Evolutionary conservation across 2,888 invertebrate species (phyloP).

Genomic region (Cryptophagus acutangulus): DNA sequence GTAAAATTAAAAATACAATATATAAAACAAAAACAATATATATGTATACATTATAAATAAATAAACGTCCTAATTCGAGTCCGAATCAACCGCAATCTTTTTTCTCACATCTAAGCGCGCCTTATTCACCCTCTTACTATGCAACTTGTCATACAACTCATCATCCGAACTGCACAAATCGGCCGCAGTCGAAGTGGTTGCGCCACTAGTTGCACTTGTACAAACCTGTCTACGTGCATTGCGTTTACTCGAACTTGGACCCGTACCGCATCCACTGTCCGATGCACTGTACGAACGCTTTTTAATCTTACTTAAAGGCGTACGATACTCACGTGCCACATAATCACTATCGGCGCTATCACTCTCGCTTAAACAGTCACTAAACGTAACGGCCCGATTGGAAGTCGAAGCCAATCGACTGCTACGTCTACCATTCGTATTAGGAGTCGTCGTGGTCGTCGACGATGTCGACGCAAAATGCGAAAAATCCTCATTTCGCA

Average conservation of each 20-base stretch:
- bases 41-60: too few species aligned
- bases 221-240: slow-evolving; percentile 28
- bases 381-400: not conserved
- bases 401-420: not conserved
- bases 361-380: slow-evolving; percentile 8
- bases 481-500: slow-evolving; percentile 39
- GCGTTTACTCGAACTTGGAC: slow-evolving; percentile 34
- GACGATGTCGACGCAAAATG: not conserved
- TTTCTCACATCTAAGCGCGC: slow-evolving; percentile 60
- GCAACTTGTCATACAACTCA: slow-evolving; percentile 50
- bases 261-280: slow-evolving; percentile 44
- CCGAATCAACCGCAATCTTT: slow-evolving; percentile 59
- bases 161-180: slow-evolving; percentile 43
- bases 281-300: slow-evolving; percentile 35
- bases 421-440: too few species aligned
- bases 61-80: slow-evolving; percentile 54
- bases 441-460: not conserved
- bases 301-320: slow-evolving; percentile 42
- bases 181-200: too few species aligned
- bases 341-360: slow-evolving; percentile 39
- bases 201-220: slow-evolving; percentile 28
- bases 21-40: too few species aligned
- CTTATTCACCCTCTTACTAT: slow-evolving; percentile 56
- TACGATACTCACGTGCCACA: slow-evolving; percentile 35
- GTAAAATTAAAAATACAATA: too few species aligned